Evolutionary conservation across 2,113 vertebrate species (phyloP), one percentile per base, ranked within the genome.

Genomic region (Dascyllus trimaculatus): DNA sequence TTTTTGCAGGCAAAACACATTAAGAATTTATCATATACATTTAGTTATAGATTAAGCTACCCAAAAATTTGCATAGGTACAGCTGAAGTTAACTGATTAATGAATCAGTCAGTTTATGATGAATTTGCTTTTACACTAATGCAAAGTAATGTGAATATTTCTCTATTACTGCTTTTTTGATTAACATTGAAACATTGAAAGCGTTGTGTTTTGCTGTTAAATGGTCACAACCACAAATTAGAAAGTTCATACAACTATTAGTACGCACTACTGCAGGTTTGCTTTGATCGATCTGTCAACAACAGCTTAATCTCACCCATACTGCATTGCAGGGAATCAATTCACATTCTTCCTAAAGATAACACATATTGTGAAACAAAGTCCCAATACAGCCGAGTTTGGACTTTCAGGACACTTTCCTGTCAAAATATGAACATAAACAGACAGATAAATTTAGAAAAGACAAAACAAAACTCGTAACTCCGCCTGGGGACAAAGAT

Each of bases 381-480:
- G 3, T 56, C 5, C 35, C 48, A 38, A 67, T 35, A 25, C 17
- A 52, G 6, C 3, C 10, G n/a, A 25, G 8, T 49, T 29, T 38
- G 40, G 7, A 9, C 3, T 43, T 14, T 15, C 40, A 43, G 14
- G 19, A 77, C 2, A 25, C n/a, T 7, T 59, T 19, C 7, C 11
- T 71, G 19, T 43, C 48, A 40, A 72, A 67, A 51, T 29, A 40
- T n/a, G 2, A 43, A 49, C 45, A 75, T 53, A 71, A 71, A 61
- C 46, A 81, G 1, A 15, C 1, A 54, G 46, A 68, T 54, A 60
- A 48, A 58, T 56, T 68, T 63, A 46, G 43, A 48, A 67, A 57
- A 21, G 49, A 65, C 60, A 82, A 48, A 76, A 85, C 63, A 76
- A 81, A 75, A 24, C 32, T 2, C 15, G 19, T 4, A 38, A 63